Conservation (phyloP, 2,888 invertebrate species). For the Chrysomela aeneicollis region DNA sequence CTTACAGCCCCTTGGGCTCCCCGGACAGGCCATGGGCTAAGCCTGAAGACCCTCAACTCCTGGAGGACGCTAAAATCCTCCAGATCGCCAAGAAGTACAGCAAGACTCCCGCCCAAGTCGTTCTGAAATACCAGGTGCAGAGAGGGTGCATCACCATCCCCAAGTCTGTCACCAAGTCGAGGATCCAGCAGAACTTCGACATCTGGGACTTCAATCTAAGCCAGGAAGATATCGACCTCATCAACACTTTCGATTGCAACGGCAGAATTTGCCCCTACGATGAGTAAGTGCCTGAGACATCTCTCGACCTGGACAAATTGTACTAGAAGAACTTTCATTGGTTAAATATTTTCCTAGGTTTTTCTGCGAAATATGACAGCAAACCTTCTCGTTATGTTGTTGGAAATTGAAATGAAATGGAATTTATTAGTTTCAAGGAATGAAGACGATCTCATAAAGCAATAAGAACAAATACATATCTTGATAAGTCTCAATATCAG, state of each 20-base stretch:
- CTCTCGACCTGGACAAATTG: no score
- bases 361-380: no score
- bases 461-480: no score
- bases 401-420: no score
- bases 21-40: slow-evolving; percentile 87
- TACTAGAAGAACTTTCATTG: no score
- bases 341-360: no score
- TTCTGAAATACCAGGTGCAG: slow-evolving; percentile 72
- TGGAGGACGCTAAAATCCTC: slow-evolving; percentile 78
- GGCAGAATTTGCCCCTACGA: slow-evolving; percentile 72
- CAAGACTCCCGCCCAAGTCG: slow-evolving; percentile 75
- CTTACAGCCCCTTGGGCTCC: slow-evolving; percentile 85
- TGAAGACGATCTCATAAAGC: no score
- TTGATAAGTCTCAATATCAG: no score
- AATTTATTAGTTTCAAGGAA: no score
- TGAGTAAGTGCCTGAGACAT: slow-evolving; percentile 63
- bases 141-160: slow-evolving; percentile 79
- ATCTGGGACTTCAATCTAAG: slow-evolving; percentile 77
- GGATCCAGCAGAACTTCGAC: slow-evolving; percentile 74
- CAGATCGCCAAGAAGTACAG: slow-evolving; percentile 69
- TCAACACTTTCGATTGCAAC: slow-evolving; percentile 76
- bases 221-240: slow-evolving; percentile 70
- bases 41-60: slow-evolving; percentile 74
- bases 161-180: slow-evolving; percentile 77
- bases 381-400: no score